These are phyloP conservation scores for Harpagifer antarcticus DNA, from an alignment of 2,797 vertebrate species.

Conservation along the genomic window DNA sequence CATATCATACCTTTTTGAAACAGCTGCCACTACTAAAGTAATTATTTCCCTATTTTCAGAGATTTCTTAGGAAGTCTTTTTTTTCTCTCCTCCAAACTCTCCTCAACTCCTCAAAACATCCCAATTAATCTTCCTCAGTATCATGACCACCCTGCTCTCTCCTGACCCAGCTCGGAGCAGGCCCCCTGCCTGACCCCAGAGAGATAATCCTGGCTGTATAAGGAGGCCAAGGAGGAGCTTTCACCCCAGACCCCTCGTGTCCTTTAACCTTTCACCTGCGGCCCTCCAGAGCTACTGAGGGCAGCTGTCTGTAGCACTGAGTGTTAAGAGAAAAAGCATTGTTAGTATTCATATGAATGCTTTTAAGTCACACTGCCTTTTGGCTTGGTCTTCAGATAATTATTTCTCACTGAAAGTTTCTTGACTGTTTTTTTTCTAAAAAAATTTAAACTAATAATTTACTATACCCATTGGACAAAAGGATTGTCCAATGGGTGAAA, in stretches of 20 bases:
- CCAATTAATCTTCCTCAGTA: conserved; percentile 29
- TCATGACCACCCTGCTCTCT: conserved; percentile 64
- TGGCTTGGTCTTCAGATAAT: neutral
- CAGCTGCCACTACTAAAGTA: conserved; percentile 3
- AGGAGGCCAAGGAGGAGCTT: conserved; percentile 69
- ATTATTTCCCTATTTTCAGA: neutral
- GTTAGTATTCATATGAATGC: conserved; percentile 2
- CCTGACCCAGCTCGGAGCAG: conserved; percentile 29
- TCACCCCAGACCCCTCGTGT: conserved; percentile 70
- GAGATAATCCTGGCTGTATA: conserved; percentile 75
- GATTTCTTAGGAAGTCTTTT: neutral
- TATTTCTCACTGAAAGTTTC: neutral
- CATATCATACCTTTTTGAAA: conserved; percentile 3
- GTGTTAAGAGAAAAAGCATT: conserved; percentile 26
- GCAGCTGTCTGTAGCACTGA: conserved; percentile 62
- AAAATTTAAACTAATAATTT: neutral
- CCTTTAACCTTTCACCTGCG: conserved; percentile 79
- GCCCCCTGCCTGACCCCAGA: conserved; percentile 36
- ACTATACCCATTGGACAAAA: neutral
- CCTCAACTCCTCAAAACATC: conserved; percentile 21
- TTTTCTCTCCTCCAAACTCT: conserved; percentile 12
- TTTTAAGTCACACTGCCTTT: conserved; percentile 6
- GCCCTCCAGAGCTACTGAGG: conserved; percentile 36
- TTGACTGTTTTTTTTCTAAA: neutral
- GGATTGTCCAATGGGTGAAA: neutral